Base-by-base conservation (phyloP, 2,888 invertebrate species). In the Byasa hedistus region DNA sequence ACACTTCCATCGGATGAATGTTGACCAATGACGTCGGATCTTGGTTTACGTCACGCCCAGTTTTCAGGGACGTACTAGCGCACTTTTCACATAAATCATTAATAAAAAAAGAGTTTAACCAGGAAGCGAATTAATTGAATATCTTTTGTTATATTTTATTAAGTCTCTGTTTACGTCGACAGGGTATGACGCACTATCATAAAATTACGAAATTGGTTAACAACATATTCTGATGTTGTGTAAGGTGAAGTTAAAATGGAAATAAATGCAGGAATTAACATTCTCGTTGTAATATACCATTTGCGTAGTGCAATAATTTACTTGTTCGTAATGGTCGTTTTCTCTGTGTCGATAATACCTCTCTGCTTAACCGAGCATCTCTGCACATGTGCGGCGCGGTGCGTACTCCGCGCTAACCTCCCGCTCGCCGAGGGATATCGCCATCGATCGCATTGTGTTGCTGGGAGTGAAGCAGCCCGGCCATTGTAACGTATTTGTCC, bases 61-160 rank as follows among this genome's bases (percentile, higher is more conserved):
- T 76, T 84, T 86, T 89, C 91, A 90, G 90, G 89, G 89, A 84
- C 90, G 89, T 79, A 89, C 80, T 89, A 79, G 79, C 79, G 81
- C 85, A 84, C 85, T 86, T 86, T 81, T 82, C 76, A 79, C 79
- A 75, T 76, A 73, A 76, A 72, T 61, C 77, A 79, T 81, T 81
- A 83, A 83, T 81, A 84, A 79, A 75, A 76, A 79, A 74, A 73
- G 75, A 79, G 71, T 72, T 68, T 68, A 77, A 68, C 70, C 74
- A 69, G 74, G 76, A 77, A 79, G 75, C 74, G 69, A 70, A 73
- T 74, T 52, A 68, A 54, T 65, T 66, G 65, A 67, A 64, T 68
- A 57, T 61, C 52, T 54, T 54, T 61, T 60, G 64, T 59, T 64
- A 64, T 66, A n/a, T 65, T 71, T 67, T 56, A 66, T 60, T 57